Conservation (phyloP, 2,797 vertebrate genomes). For the Triplophysa bombifrons region DNA sequence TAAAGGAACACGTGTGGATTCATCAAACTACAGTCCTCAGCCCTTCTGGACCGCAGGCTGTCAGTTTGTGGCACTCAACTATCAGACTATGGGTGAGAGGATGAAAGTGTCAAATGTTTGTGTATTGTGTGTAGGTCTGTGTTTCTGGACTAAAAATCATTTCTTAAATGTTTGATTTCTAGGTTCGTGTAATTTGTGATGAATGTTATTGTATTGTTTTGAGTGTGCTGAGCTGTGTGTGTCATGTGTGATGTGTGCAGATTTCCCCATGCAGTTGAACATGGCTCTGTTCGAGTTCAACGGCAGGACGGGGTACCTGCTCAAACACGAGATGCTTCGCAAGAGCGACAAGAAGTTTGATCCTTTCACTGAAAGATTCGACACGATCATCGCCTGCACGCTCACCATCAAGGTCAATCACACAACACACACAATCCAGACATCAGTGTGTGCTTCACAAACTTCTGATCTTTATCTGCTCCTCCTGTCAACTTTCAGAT, state of each 20-base stretch:
- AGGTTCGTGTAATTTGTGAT: too few relatives aligned
- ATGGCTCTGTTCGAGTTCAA: constrained; percentile 96
- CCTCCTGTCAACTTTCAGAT: constrained; percentile 73
- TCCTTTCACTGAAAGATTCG: constrained; percentile 89
- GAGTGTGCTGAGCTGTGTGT: background rate
- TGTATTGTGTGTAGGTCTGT: background rate
- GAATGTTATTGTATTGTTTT: background rate
- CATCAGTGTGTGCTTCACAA: too few relatives aligned
- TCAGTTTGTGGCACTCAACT: constrained; percentile 98
- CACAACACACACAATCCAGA: background rate
- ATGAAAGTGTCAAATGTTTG: background rate
- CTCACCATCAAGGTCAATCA: constrained; percentile 89
- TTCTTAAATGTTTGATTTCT: too few relatives aligned
- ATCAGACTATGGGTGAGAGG: constrained; percentile 92
- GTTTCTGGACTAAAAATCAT: background rate
- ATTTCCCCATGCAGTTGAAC: constrained; percentile 98
- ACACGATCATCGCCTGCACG: constrained; percentile 92
- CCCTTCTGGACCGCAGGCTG: constrained; percentile 95
- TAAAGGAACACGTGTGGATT: constrained; percentile 97
- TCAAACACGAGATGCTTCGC: constrained; percentile 92
- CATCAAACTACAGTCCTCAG: constrained; percentile 96
- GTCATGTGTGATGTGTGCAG: constrained; percentile 66
- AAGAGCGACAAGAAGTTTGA: constrained; percentile 91
- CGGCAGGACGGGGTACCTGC: constrained; percentile 89
- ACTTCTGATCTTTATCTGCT: background rate